These are phyloP conservation scores for Hafferia zeledoni DNA, from an alignment of 2,797 vertebrate species.

Conservation along the genomic window DNA sequence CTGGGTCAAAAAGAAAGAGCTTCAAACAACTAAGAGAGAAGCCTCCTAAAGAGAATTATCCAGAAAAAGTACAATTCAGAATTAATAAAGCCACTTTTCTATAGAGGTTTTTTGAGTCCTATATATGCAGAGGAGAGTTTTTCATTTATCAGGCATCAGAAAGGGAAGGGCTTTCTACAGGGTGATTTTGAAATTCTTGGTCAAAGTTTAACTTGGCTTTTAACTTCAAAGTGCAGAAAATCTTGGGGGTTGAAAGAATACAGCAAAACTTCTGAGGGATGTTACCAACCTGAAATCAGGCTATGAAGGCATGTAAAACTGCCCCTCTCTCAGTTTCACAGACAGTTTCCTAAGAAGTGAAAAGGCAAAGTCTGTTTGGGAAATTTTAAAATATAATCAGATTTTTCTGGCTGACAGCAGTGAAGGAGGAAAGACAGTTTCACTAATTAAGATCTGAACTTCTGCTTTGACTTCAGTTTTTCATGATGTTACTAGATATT, in stretches of 20 bases:
- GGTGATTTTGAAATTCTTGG: conserved; percentile 49
- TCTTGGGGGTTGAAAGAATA: conserved; percentile 8
- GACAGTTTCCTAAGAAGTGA: neutral
- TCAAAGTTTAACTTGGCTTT: conserved; percentile 53
- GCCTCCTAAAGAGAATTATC: neutral
- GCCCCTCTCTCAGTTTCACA: neutral
- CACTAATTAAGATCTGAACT: conserved; percentile 52
- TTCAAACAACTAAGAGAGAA: neutral
- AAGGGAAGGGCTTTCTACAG: conserved; percentile 15
- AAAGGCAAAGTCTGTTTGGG: neutral
- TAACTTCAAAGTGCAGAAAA: conserved; percentile 55
- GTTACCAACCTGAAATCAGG: neutral
- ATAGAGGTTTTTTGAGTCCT: neutral
- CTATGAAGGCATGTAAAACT: neutral
- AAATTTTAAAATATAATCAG: conserved; percentile 19
- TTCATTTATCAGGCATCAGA: conserved; percentile 12
- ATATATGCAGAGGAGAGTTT: neutral
- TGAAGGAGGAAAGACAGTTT: conserved; percentile 15
- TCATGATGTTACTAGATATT: conserved; percentile 27
- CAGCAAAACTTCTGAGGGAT: neutral
- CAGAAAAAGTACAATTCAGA: neutral
- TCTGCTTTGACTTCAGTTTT: conserved; percentile 9
- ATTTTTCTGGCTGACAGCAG: conserved; percentile 11
- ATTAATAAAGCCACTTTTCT: neutral
- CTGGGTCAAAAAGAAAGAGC: neutral